These are phyloP conservation scores for Calliphora vomitoria DNA, from an alignment of 2,888 invertebrate genomes.

Conservation along the genomic window DNA sequence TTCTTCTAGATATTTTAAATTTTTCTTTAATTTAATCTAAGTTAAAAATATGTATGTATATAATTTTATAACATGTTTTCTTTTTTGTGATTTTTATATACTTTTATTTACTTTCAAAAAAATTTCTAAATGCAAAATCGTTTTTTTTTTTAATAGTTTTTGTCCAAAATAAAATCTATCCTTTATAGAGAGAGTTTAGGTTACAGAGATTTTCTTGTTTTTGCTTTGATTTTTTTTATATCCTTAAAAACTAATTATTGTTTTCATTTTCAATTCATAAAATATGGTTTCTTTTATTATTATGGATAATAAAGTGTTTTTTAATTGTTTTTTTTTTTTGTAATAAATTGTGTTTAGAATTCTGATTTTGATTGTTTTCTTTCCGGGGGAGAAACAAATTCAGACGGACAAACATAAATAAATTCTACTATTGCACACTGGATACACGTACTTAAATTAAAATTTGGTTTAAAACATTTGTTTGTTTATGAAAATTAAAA, in stretches of 20 bases:
- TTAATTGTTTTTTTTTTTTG: conserved; percentile 13
- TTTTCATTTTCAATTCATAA: conserved; percentile 72
- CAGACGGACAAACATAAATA: neutral
- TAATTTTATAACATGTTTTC: conserved; percentile 56
- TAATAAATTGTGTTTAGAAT: conserved; percentile 7
- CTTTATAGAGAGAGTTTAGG: conserved; percentile 43
- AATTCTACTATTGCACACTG: conserved; percentile 44
- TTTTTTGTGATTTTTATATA: conserved; percentile 5
- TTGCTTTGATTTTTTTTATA: conserved; percentile 44
- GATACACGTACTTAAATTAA: conserved; percentile 8
- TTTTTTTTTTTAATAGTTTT: conserved; percentile 59
- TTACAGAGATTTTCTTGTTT: conserved; percentile 50
- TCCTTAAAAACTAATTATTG: conserved; percentile 73
- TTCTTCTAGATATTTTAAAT: conserved; percentile 37
- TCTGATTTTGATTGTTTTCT: conserved; percentile 4
- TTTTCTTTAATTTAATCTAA: conserved; percentile 42
- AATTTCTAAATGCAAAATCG: conserved; percentile 71
- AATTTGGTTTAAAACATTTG: neutral
- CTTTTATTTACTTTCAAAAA: conserved; percentile 36
- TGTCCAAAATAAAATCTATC: conserved; percentile 61
- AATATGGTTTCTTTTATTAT: neutral
- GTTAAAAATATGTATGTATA: conserved; percentile 63
- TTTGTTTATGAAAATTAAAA: neutral
- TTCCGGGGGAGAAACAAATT: neutral
- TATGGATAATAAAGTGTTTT: conserved; percentile 36